These are phyloP conservation scores for Microctenopoma lineatum DNA, from an alignment of 2,797 vertebrate genomes.

Conservation along the genomic window DNA sequence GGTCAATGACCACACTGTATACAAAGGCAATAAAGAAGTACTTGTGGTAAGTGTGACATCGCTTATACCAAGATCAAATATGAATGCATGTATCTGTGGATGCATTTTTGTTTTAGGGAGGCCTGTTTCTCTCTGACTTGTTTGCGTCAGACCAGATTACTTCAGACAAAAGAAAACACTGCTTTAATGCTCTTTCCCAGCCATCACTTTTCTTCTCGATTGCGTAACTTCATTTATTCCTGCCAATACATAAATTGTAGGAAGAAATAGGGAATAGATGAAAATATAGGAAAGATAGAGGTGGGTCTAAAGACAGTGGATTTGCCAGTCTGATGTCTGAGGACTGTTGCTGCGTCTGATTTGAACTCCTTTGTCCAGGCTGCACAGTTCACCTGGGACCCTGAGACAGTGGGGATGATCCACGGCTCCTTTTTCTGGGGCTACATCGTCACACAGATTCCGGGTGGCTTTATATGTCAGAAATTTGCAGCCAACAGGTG, in stretches of 20 bases:
- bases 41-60: constrained; percentile 84
- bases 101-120: no score
- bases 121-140: no score
- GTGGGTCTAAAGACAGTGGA: no score
- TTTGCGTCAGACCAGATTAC: no score
- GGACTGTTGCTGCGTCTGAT: background rate
- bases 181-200: no score
- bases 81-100: no score
- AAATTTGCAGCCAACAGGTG: constrained; percentile 89
- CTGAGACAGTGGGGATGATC: constrained; percentile 95
- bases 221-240: no score
- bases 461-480: constrained; percentile 93
- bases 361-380: constrained; percentile 73
- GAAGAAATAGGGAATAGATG: no score
- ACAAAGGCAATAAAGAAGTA: constrained; percentile 87
- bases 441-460: constrained; percentile 95
- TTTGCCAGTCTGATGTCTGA: background rate
- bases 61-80: background rate
- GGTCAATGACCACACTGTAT: constrained; percentile 94
- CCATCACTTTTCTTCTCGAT: no score
- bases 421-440: constrained; percentile 97
- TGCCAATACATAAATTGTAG: no score
- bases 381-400: constrained; percentile 94
- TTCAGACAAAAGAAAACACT: no score
- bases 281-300: no score